Conservation (phyloP, 2,113 vertebrate genomes). For the Pollimyrus isidori region DNA sequence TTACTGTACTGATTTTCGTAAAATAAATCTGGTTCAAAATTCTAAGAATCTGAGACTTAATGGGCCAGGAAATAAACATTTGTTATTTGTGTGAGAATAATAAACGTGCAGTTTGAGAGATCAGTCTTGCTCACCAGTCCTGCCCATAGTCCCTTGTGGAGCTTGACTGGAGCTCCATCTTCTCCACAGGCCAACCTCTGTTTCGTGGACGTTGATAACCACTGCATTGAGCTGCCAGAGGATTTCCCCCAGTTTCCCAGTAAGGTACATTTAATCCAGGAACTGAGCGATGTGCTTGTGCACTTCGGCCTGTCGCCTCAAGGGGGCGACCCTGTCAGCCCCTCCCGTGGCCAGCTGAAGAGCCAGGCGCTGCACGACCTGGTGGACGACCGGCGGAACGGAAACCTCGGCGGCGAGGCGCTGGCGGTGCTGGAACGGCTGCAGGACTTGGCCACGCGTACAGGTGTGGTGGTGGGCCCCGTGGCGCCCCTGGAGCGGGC, state of each 20-base stretch:
- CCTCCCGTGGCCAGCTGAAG: conserved; percentile 65
- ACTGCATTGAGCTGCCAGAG: conserved; percentile 81
- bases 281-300: conserved; percentile 80
- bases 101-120: neutral
- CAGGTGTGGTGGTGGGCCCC: conserved; percentile 68
- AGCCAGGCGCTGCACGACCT: conserved; percentile 77
- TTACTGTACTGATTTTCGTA: neutral
- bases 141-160: neutral
- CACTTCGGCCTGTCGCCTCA: conserved; percentile 71
- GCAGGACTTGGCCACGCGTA: conserved; percentile 79
- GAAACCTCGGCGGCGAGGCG: conserved; percentile 73
- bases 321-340: conserved; percentile 59
- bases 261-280: conserved; percentile 82
- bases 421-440: conserved; percentile 80
- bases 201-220: conserved; percentile 93
- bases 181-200: conserved; percentile 80
- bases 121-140: neutral
- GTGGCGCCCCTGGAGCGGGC: conserved; percentile 57
- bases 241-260: conserved; percentile 88
- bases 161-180: neutral
- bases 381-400: conserved; percentile 84
- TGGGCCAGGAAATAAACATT: neutral
- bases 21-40: neutral
- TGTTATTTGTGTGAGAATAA: neutral
- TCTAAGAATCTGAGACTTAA: neutral